Percentiles rank a stretch among this genome's conserved stretches.
Evolutionary conservation across 2,797 vertebrate species (phyloP).

Genomic region (Tokudaia tokunoshimensis): DNA sequence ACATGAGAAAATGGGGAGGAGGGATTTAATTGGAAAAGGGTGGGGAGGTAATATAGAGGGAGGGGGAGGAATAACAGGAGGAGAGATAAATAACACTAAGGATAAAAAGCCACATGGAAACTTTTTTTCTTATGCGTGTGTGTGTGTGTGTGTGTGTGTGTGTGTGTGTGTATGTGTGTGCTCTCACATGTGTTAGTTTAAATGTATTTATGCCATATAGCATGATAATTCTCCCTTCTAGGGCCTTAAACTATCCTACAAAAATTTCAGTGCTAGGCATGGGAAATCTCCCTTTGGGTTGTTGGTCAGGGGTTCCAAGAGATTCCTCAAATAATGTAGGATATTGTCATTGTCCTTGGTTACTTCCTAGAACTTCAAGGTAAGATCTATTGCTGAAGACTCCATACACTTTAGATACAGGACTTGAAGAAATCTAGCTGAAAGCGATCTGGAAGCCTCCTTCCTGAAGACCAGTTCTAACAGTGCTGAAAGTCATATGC

Average conservation of each 20-base stretch:
- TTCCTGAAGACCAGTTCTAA: not conserved
- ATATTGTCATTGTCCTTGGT: not conserved
- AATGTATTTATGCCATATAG: not conserved
- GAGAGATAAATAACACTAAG: not conserved
- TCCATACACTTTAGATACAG: not conserved
- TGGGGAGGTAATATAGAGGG: not conserved
- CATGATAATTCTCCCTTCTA: not conserved
- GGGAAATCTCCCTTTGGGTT: not conserved
- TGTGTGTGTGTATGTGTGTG: not conserved
- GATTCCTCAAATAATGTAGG: not conserved
- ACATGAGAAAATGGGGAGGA: not conserved
- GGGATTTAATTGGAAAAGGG: not conserved
- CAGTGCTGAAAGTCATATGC: not conserved
- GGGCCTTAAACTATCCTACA: too few species aligned
- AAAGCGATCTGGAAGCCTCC: not conserved
- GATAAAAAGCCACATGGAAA: not conserved
- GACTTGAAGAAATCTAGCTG: too few species aligned
- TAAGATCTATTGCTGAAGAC: not conserved
- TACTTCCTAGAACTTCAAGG: not conserved
- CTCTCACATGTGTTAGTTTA: not conserved
- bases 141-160: too few species aligned
- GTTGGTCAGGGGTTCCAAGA: not conserved
- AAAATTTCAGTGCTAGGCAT: not conserved
- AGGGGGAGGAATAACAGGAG: not conserved
- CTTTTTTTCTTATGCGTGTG: not conserved